phyloP scores from a whole-genome alignment of 2,888 invertebrate genomes.

The Drosophila prolongata region DNA sequence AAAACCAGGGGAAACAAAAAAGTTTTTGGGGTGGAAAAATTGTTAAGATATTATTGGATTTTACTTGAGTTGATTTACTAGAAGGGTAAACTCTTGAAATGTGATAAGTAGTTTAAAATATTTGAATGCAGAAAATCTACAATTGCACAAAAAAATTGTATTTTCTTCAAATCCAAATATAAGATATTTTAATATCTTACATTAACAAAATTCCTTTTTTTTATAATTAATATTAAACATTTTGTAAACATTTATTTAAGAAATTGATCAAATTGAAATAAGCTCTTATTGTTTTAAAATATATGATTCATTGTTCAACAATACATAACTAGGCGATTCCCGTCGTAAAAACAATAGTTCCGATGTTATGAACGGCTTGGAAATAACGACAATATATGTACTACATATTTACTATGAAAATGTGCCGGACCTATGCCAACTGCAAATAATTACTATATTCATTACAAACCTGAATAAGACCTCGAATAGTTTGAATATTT shows the following conservation, averaged over 20 bases:
- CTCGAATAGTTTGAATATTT: constrained; percentile 12
- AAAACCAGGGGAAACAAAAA: neutral
- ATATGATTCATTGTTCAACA: neutral
- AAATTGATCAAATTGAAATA: no score
- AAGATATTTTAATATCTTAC: no score
- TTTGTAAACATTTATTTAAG: no score
- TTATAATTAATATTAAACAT: no score
- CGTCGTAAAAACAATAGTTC: neutral
- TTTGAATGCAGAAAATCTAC: no score
- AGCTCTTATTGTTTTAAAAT: no score
- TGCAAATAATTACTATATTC: neutral
- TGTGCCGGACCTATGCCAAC: constrained; percentile 22
- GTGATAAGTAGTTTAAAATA: no score
- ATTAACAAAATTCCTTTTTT: no score
- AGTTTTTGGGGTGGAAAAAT: constrained; percentile 1
- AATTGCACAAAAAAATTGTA: no score
- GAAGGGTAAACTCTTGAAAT: no score
- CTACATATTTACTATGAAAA: neutral
- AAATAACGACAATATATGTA: neutral
- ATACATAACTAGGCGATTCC: neutral
- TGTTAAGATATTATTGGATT: neutral
- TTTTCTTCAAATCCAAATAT: no score
- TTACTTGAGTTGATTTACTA: neutral
- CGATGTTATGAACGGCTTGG: neutral
- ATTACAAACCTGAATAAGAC: neutral